Percentiles rank a stretch among this genome's conserved stretches.
Conservation (phyloP, 1,140 invertebrate species). For the Drosophila pruinosa region DNA sequence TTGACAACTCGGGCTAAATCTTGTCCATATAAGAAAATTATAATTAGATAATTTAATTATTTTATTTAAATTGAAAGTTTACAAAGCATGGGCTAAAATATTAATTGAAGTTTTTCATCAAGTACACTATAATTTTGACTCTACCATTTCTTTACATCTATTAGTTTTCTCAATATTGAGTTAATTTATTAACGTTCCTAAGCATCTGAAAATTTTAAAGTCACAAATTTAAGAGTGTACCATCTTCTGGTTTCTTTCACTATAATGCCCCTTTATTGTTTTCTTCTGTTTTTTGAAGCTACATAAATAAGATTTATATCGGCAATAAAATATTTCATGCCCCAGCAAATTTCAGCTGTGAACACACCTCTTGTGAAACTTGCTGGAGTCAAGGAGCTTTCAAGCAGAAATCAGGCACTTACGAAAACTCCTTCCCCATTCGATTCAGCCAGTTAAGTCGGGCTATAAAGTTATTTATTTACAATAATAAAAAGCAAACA, state of each 20-base stretch:
- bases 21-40: too few relatives aligned
- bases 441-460: constrained; percentile 4
- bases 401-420: constrained; percentile 12
- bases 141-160: too few relatives aligned
- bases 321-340: constrained; percentile 70
- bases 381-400: background rate
- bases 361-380: constrained; percentile 41
- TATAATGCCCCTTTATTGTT: constrained; percentile 19
- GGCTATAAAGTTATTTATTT: constrained; percentile 28
- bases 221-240: background rate
- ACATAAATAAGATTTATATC: constrained; percentile 71
- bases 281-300: constrained; percentile 6
- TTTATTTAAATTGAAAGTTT: too few relatives aligned
- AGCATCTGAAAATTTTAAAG: too few relatives aligned
- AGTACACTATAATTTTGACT: too few relatives aligned
- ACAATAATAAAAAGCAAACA: background rate
- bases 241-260: background rate
- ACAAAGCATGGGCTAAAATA: too few relatives aligned
- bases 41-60: too few relatives aligned
- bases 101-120: too few relatives aligned
- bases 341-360: constrained; percentile 47
- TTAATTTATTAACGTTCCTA: too few relatives aligned
- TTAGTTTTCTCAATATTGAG: too few relatives aligned
- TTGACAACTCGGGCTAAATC: too few relatives aligned
- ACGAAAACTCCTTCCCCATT: background rate